Base-by-base conservation (phyloP, 2,888 invertebrate species). In the Diadromus collaris region DNA sequence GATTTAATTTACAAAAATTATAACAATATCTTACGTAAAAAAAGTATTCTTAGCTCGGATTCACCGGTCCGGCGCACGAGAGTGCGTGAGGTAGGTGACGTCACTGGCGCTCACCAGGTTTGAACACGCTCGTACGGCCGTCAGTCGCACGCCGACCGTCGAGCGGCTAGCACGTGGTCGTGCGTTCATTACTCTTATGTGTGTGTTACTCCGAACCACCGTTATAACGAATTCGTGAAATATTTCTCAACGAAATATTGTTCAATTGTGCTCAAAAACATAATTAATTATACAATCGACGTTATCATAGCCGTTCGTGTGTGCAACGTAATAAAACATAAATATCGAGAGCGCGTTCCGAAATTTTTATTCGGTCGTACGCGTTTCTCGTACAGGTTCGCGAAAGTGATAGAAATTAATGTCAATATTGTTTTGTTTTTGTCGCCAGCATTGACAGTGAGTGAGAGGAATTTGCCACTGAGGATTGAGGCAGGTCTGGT, bases 101-200 rank as follows among this genome's bases (percentile, higher is more conserved):
- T 88, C 88, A 86, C 85, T 84, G 29, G 81, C 83, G 81, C 83
- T 81, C 84, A 85, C 83, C 84, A 81, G 84, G 84, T 87, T 88
- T 86, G 78, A 85, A 88, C 86, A 83, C 81, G 74, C 68, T 73
- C 71, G 78, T 68, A 56, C 80, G 75, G 76, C 81, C 81, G 84
- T 84, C 88, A 90, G 89, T 90, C 88, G 89, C 89, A 87, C 87
- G 87, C 84, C 86, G 86, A 86, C 85, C 88, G 85, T 86, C 85
- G 85, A 81, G 83, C 83, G 82, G 87, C 82, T 76, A 78, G 83
- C 77, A 83, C 81, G 83, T 75, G 81, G 80, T 78, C 70, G 80
- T n/a, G n/a, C 78, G 75, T 51, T 70, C 56, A 34, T 27, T 60
- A 51, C 27, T 41, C 29, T 24, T 61, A 51, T 44, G 64, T 58